Evolutionary conservation across 2,797 vertebrate genomes (phyloP).

Genomic region (Bradypodion ventrale): DNA sequence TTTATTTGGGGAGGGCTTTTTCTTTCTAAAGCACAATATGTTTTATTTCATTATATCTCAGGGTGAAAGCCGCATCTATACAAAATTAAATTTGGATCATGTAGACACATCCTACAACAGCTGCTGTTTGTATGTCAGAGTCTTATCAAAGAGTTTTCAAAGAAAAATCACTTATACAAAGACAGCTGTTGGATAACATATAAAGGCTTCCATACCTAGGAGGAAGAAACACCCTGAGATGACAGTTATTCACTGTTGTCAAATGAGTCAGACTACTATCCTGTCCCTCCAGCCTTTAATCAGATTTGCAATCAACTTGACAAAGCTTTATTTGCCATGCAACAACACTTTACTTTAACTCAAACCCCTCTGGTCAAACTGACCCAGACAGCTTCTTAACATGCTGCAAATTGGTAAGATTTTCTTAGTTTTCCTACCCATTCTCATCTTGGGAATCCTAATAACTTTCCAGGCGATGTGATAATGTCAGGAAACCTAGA

Average conservation of each 20-base stretch:
- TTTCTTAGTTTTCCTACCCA: too few relatives aligned
- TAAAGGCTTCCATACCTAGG: not conserved
- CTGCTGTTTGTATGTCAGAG: constrained; percentile 36
- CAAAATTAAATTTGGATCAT: constrained; percentile 40
- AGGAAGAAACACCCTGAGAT: constrained; percentile 22
- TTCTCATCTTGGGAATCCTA: constrained; percentile 2
- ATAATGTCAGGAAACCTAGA: constrained; percentile 13
- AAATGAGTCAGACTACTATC: constrained; percentile 39
- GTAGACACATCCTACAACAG: constrained; percentile 41
- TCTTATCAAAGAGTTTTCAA: constrained; percentile 55
- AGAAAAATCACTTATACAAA: constrained; percentile 46
- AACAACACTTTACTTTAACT: constrained; percentile 25
- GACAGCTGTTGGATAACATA: constrained; percentile 54
- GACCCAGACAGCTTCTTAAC: not conserved
- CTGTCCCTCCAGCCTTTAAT: constrained; percentile 38
- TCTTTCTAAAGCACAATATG: accelerated
- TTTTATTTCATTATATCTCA: constrained; percentile 18
- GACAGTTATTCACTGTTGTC: constrained; percentile 41
- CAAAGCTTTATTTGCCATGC: constrained; percentile 40
- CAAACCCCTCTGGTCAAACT: constrained; percentile 22
- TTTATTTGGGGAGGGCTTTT: constrained; percentile 14
- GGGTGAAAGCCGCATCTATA: constrained; percentile 22
- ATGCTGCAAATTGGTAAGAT: not conserved
- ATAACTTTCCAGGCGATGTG: not conserved
- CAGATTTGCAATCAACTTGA: constrained; percentile 30